Percentiles rank a stretch among this genome's conserved stretches.
Conservation (phyloP, 2,113 vertebrate genomes). For the Xyrauchen texanus region DNA sequence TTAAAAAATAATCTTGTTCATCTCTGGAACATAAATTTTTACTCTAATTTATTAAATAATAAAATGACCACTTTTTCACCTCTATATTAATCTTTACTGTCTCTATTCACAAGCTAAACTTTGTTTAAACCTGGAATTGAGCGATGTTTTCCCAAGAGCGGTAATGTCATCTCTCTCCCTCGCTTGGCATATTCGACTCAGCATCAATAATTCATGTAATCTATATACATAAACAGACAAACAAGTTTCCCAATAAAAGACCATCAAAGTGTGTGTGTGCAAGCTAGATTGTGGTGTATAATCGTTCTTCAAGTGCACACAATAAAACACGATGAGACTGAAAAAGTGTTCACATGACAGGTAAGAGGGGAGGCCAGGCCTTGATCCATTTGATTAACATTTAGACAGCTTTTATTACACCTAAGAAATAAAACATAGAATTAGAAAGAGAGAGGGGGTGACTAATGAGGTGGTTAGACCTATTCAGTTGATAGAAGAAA, state of each 20-base stretch:
- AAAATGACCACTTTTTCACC: constrained; percentile 8
- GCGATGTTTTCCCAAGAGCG: constrained; percentile 9
- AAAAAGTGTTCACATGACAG: constrained; percentile 9
- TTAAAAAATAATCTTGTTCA: background rate
- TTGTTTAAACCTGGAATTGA: constrained; percentile 19
- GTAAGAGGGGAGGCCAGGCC: background rate
- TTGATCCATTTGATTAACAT: constrained; percentile 56
- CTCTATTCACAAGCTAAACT: background rate
- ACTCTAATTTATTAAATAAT: constrained; percentile 11
- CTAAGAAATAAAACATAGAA: background rate
- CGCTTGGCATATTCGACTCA: background rate
- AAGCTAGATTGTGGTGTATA: background rate
- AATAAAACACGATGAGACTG: constrained; percentile 18
- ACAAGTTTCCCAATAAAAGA: constrained; percentile 1
- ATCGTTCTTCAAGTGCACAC: background rate
- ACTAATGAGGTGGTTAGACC: too few species aligned
- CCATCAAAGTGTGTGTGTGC: constrained; percentile 9
- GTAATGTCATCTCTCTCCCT: constrained; percentile 25
- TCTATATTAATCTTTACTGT: background rate
- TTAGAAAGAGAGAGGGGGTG: too few species aligned
- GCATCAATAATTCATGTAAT: constrained; percentile 39
- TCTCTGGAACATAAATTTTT: constrained; percentile 1
- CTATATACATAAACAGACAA: constrained; percentile 39
- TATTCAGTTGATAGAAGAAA: too few species aligned
- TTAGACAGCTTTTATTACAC: constrained; percentile 54